These are phyloP conservation scores for Agrilus planipennis DNA, from an alignment of 1,140 invertebrate species.

Conservation along the genomic window DNA sequence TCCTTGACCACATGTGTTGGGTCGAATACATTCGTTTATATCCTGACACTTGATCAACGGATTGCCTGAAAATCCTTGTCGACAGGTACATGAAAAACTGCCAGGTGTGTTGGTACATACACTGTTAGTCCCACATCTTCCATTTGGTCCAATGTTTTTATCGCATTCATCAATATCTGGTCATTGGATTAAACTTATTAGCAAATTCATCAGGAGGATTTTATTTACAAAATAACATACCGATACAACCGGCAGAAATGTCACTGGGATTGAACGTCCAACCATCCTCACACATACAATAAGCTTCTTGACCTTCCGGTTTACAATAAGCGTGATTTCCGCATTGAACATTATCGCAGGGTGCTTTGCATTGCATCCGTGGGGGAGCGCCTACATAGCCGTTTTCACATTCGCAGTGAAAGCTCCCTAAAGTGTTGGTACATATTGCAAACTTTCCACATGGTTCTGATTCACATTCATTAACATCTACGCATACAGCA, in stretches of 20 bases:
- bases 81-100: constrained; percentile 65
- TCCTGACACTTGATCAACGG: constrained; percentile 65
- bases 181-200: constrained; percentile 15
- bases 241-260: constrained; percentile 76
- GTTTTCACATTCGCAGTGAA: constrained; percentile 73
- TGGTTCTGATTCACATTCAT: constrained; percentile 62
- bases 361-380: constrained; percentile 68
- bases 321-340: constrained; percentile 81
- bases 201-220: constrained; percentile 1
- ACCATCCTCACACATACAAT: constrained; percentile 85
- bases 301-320: constrained; percentile 75
- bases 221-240: constrained; percentile 34
- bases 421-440: constrained; percentile 71
- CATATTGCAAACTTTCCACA: constrained; percentile 77
- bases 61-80: constrained; percentile 68
- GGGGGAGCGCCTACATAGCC: constrained; percentile 79
- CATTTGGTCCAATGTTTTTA: constrained; percentile 56
- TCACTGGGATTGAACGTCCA: constrained; percentile 86
- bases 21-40: constrained; percentile 66
- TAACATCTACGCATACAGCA: constrained; percentile 65
- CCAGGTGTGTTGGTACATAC: constrained; percentile 73
- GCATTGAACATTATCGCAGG: constrained; percentile 83
- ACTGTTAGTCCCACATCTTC: constrained; percentile 72
- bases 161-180: constrained; percentile 92
- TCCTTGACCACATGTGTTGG: constrained; percentile 58